Conservation (phyloP, 2,797 vertebrate genomes). For the Falco concolor region DNA sequence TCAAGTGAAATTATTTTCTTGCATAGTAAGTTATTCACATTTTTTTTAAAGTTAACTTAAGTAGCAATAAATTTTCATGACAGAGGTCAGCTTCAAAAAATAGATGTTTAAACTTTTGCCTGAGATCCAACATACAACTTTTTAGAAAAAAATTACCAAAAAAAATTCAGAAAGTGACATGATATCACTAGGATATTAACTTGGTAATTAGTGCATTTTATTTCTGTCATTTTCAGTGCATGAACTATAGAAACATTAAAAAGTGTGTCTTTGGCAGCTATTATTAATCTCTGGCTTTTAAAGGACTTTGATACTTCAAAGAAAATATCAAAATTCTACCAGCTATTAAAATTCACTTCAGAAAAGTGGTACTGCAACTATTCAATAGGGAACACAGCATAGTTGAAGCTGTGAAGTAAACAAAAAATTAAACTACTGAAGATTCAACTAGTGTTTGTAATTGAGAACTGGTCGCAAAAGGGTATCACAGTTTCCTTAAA, state of each 20-base stretch:
- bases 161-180: neutral
- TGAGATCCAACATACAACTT: neutral
- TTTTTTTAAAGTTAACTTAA: neutral
- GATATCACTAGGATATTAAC: neutral
- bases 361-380: neutral
- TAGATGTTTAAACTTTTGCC: neutral
- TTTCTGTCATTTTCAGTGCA: neutral
- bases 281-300: neutral
- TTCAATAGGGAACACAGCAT: neutral
- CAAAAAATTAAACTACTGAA: neutral
- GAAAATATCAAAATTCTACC: neutral
- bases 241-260: neutral
- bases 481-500: neutral
- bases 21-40: neutral
- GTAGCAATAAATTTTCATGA: neutral
- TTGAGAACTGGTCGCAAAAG: neutral
- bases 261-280: no score
- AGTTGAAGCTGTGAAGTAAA: neutral
- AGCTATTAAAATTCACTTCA: neutral
- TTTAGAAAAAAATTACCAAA: neutral
- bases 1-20: neutral
- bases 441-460: neutral
- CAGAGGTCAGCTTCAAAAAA: neutral
- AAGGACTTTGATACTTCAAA: neutral
- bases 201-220: neutral